These are phyloP conservation scores for Eueides isabella DNA, from an alignment of 1,140 invertebrate species.

Conservation along the genomic window DNA sequence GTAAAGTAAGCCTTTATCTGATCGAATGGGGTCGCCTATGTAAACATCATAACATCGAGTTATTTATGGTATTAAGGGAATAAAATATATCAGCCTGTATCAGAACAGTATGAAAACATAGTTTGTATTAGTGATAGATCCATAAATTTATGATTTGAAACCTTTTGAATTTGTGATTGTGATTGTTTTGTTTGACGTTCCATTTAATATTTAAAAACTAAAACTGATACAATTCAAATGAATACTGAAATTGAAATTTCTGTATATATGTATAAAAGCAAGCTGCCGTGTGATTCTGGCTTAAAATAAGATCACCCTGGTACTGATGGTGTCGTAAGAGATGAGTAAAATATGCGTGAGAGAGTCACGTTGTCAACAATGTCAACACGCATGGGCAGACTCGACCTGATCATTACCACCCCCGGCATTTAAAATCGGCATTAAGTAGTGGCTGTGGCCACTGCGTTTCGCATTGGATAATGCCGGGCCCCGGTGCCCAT, in stretches of 20 bases:
- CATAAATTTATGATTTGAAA: conserved; percentile 23
- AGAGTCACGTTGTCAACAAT: too few species aligned
- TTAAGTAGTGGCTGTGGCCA: too few species aligned
- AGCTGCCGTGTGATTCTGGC: too few species aligned
- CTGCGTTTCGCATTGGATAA: too few species aligned
- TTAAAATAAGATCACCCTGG: too few species aligned
- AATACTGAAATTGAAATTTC: neutral
- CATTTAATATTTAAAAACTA: neutral
- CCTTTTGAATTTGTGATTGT: conserved; percentile 6
- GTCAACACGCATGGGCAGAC: too few species aligned
- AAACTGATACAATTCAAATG: neutral
- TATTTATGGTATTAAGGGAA: conserved; percentile 48
- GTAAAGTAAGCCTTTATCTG: conserved; percentile 41
- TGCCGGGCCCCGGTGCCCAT: too few species aligned
- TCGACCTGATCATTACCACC: too few species aligned
- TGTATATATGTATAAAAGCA: too few species aligned
- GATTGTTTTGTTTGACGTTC: conserved; percentile 13
- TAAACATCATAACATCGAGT: conserved; percentile 50
- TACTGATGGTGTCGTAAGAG: too few species aligned
- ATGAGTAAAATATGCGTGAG: too few species aligned
- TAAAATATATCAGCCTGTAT: conserved; percentile 45
- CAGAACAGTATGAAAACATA: conserved; percentile 32
- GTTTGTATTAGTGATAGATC: conserved; percentile 27
- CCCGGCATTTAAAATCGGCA: too few species aligned
- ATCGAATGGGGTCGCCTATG: conserved; percentile 44